A percentile compares a stretch with the other conserved stretches of the same genome.
Conservation (phyloP, 2,113 vertebrate genomes). For the Aspiorhynchus laticeps region DNA sequence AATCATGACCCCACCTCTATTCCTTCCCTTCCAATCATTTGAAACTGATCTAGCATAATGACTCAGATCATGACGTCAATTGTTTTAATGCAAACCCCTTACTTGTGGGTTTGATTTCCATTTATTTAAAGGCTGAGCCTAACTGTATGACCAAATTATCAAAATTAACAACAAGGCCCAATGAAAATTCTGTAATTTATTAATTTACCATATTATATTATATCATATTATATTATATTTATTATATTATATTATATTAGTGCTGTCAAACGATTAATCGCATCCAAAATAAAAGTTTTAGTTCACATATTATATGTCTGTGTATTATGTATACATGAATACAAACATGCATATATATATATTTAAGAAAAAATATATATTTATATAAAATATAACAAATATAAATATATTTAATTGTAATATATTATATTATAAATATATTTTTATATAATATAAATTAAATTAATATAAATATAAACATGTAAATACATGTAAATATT, state of each 20-base stretch:
- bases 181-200: background rate
- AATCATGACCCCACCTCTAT: slow-evolving; percentile 60
- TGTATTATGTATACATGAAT: too few species aligned
- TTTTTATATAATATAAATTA: too few species aligned
- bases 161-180: background rate
- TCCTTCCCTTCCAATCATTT: slow-evolving; percentile 28
- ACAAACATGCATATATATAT: too few species aligned
- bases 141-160: background rate
- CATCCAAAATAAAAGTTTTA: too few species aligned
- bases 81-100: background rate
- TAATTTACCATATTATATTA: background rate
- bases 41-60: slow-evolving; percentile 54
- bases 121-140: background rate
- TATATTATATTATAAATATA: too few species aligned
- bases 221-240: background rate
- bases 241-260: background rate
- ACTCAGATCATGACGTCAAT: slow-evolving; percentile 46
- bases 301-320: too few species aligned
- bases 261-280: too few species aligned
- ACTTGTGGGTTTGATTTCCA: background rate
- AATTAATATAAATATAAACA: too few species aligned
- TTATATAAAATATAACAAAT: too few species aligned
- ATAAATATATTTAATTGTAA: too few species aligned
- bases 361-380: too few species aligned
- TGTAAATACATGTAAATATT: too few species aligned